Evolutionary conservation across 2,888 invertebrate species (phyloP).

Genomic region (Rhamphomyia laevipes): DNA sequence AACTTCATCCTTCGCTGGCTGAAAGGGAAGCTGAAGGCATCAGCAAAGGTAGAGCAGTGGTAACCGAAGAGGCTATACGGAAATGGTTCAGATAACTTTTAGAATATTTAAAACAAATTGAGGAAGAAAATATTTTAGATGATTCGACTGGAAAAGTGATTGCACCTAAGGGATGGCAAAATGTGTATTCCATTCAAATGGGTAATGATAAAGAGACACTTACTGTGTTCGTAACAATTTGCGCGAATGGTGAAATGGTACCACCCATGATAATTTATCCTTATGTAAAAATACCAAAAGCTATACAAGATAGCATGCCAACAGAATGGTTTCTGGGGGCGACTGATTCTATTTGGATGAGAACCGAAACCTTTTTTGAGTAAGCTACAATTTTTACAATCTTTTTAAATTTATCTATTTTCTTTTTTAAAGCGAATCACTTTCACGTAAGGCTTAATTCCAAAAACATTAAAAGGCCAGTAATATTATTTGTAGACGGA

Average conservation of each 20-base stretch:
- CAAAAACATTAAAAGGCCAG: slow-evolving; percentile 1
- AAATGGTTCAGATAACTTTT: background rate
- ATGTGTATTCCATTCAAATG: background rate
- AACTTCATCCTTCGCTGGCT: background rate
- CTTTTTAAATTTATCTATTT: too few relatives aligned
- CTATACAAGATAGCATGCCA: slow-evolving; percentile 6
- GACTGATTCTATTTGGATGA: slow-evolving; percentile 6
- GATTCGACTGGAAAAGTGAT: background rate
- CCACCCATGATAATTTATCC: background rate
- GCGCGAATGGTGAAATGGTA: background rate
- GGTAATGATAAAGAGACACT: background rate
- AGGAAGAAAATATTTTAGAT: background rate
- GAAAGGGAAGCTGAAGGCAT: background rate
- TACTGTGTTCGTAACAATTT: background rate
- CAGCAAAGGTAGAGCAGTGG: background rate
- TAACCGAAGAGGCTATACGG: background rate
- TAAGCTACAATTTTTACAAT: too few relatives aligned
- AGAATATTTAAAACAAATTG: background rate
- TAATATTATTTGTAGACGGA: slow-evolving; percentile 8
- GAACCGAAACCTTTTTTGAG: slow-evolving; percentile 6
- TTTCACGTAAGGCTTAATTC: background rate
- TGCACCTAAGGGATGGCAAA: background rate
- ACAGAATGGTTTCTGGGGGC: slow-evolving; percentile 3
- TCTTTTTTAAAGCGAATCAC: slow-evolving; percentile 2
- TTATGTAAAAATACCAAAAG: slow-evolving; percentile 1